Percentiles rank a stretch among this genome's conserved stretches.
phyloP scores from a whole-genome alignment of 2,888 invertebrate genomes.

The Heliconius ethilla region DNA sequence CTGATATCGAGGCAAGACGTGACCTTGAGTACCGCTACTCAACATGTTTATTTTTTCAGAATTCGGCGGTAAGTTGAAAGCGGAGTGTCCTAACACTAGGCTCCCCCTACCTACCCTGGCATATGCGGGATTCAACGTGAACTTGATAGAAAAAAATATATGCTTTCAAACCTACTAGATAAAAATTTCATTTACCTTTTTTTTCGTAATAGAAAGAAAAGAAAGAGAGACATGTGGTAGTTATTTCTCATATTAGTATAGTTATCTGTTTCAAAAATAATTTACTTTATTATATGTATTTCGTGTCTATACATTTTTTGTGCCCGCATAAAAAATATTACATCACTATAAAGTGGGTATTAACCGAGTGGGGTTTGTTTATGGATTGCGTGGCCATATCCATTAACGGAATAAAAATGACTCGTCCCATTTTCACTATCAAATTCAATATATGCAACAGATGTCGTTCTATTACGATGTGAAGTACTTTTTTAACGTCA shows the following conservation, averaged over 20 bases:
- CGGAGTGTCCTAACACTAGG: too few species aligned
- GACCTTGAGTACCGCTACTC: too few species aligned
- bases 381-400: constrained; percentile 38
- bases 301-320: background rate
- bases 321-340: background rate
- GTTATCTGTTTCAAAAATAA: background rate
- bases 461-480: constrained; percentile 46
- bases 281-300: background rate
- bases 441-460: constrained; percentile 53
- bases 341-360: background rate
- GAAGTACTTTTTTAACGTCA: background rate
- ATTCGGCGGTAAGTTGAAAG: too few species aligned
- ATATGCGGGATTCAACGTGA: too few species aligned
- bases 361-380: constrained; percentile 14
- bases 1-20: too few species aligned
- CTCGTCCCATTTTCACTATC: constrained; percentile 54
- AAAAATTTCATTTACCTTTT: too few species aligned
- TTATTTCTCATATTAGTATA: background rate
- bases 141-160: background rate
- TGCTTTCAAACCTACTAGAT: background rate
- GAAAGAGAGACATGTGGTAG: too few species aligned
- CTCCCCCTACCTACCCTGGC: too few species aligned
- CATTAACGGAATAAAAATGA: constrained; percentile 51
- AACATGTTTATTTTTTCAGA: too few species aligned
- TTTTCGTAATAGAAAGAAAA: background rate